Percentiles rank a stretch among this genome's conserved stretches.
phyloP scores from a whole-genome alignment of 1,140 invertebrate genomes.

The Eriocheir sinensis region DNA sequence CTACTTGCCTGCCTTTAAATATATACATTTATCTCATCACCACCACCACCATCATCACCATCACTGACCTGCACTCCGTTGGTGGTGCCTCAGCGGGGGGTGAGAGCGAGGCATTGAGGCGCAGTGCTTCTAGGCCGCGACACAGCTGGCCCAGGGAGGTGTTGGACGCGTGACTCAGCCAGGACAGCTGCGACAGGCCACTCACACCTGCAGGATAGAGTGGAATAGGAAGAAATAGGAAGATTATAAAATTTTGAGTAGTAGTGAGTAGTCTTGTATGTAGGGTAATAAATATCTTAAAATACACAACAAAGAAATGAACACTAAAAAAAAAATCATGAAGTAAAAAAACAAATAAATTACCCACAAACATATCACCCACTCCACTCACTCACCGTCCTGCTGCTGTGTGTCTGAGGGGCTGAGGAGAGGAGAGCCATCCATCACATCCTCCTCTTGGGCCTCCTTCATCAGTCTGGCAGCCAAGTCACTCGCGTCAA shows the following conservation, averaged over 20 bases:
- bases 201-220: background rate
- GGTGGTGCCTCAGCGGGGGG: constrained; percentile 15
- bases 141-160: constrained; percentile 52
- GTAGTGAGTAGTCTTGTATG: no score
- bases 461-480: constrained; percentile 23
- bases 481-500: constrained; percentile 29
- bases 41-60: no score
- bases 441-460: background rate
- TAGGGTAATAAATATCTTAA: no score
- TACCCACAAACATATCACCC: no score
- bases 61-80: constrained; percentile 2
- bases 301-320: no score
- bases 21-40: no score
- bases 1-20: no score
- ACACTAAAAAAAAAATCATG: no score
- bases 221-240: no score
- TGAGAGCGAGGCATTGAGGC: constrained; percentile 59
- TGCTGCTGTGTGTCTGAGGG: background rate
- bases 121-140: constrained; percentile 59
- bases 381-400: background rate
- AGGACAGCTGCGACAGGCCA: background rate
- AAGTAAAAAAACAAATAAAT: no score
- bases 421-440: no score
- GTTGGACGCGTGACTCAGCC: background rate
- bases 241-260: no score